Base-by-base conservation (phyloP, 2,888 invertebrate genomes). In the Drosophila eohydei region DNA sequence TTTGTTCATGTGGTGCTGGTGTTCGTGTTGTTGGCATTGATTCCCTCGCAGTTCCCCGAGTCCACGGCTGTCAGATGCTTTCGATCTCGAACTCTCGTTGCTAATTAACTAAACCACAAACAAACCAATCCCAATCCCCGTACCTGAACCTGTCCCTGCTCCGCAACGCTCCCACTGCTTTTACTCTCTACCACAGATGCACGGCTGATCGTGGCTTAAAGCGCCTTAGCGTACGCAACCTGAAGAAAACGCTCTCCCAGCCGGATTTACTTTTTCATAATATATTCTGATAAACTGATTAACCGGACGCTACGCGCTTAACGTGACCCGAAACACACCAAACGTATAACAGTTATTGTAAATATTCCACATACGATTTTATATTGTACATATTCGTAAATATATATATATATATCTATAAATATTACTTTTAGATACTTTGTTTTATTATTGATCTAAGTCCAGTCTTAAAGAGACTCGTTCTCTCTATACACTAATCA, bases 201-300 rank as follows among this genome's bases (percentile, higher is more conserved):
- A 83, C 87, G 21, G 86, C 89, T 58, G 91, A 91, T 69, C 85
- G 85, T 16, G 83, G 90, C 51, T 61, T 76, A 40, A 84, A 80
- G 43, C 88, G 89, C 28, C 78, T 91, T n/a, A 91, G 89, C 64
- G 80, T 90, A 36, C 85, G 90, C 30, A 86, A 86, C 43, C 71
- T 91, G 65, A 90, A 89, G 84, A 91, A 91, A 85, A 91, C 91
- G 38, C 78, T 91, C 8, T 91, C 91, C 36, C 91, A 91, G 74
- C 91, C 91, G 72, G 91, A 91, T 79, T 80, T 91, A 78, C 74
- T 91, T 63, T 91, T 91, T 71, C 88, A 85, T 69, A 90, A 90
- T 59, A 46, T 91, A 56, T 91, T 91, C 78, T 91, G 80, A 82
- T 16, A 8, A 21, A 91, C 77, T 91, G 79, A 81, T 26, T 8